Evolutionary conservation across 2,888 invertebrate genomes (phyloP).

Genomic region (Netelia inedita): DNA sequence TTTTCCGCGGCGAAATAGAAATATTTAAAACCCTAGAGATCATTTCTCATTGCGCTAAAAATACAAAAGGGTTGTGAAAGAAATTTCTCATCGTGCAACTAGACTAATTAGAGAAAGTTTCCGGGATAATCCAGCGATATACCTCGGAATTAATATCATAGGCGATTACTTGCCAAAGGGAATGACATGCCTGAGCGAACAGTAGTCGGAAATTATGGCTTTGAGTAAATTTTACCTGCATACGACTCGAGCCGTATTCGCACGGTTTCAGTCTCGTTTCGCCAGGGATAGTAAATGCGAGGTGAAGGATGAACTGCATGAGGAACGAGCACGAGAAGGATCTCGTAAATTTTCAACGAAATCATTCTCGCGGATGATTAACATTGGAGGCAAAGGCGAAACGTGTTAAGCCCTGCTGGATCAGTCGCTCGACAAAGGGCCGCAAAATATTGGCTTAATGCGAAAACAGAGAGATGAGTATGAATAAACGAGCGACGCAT

Average conservation of each 20-base stretch:
- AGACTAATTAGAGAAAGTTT: constrained; percentile 17
- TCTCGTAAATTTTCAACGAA: too few relatives aligned
- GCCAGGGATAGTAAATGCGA: neutral
- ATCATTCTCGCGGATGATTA: too few relatives aligned
- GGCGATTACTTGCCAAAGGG: neutral
- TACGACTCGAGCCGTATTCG: neutral
- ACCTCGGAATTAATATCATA: constrained; percentile 21
- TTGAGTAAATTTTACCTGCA: neutral
- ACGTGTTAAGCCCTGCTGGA: too few relatives aligned
- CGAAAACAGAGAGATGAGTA: neutral
- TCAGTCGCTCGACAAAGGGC: too few relatives aligned
- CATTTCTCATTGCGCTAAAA: constrained; percentile 17
- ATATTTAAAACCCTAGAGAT: neutral
- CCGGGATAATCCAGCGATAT: constrained; percentile 15
- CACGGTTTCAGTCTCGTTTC: neutral
- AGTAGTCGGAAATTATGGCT: constrained; percentile 4
- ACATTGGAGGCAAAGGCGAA: too few relatives aligned
- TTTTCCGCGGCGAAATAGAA: neutral
- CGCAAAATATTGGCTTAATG: neutral
- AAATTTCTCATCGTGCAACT: constrained; percentile 5
- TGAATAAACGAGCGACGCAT: constrained; percentile 2
- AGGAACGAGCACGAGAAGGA: too few relatives aligned
- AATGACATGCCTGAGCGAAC: constrained; percentile 48
- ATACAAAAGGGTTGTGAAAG: neutral
- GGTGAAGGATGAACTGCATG: too few relatives aligned